A percentile compares a stretch with the other conserved stretches of the same genome.
phyloP scores from a whole-genome alignment of 2,113 vertebrate species.

The Callaeas wilsoni region DNA sequence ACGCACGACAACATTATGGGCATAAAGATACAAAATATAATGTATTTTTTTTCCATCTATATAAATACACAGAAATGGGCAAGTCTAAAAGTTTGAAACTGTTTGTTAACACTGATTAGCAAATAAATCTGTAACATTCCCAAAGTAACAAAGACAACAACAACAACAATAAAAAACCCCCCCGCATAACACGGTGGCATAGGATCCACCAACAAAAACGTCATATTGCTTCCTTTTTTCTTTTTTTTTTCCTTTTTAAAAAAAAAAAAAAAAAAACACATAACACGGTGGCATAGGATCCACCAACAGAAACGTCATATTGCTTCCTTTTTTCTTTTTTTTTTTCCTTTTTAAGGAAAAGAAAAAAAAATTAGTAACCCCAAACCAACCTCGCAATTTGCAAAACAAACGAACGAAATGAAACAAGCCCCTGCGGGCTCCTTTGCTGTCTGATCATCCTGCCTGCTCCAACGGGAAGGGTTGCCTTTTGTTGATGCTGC shows the following conservation, averaged over 20 bases:
- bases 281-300: not conserved
- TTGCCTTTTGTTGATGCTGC: constrained; percentile 37
- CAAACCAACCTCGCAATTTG: constrained; percentile 45
- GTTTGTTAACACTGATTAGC: constrained; percentile 65
- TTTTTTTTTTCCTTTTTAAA: not conserved
- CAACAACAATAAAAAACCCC: not conserved
- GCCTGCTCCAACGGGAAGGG: constrained; percentile 42
- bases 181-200: not conserved
- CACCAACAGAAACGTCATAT: not conserved
- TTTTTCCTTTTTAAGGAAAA: not conserved
- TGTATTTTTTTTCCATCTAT: constrained; percentile 75
- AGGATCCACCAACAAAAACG: not conserved
- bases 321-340: constrained; percentile 19
- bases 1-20: constrained; percentile 57
- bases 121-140: constrained; percentile 42
- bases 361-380: not conserved
- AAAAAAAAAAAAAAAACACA: no score
- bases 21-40: constrained; percentile 79
- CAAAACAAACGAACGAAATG: constrained; percentile 59
- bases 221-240: constrained; percentile 26
- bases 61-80: constrained; percentile 76
- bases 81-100: constrained; percentile 9
- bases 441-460: constrained; percentile 57
- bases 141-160: constrained; percentile 26
- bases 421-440: constrained; percentile 62